Evolutionary conservation across 2,797 vertebrate species (phyloP).

Genomic region (Pagetopsis macropterus): DNA sequence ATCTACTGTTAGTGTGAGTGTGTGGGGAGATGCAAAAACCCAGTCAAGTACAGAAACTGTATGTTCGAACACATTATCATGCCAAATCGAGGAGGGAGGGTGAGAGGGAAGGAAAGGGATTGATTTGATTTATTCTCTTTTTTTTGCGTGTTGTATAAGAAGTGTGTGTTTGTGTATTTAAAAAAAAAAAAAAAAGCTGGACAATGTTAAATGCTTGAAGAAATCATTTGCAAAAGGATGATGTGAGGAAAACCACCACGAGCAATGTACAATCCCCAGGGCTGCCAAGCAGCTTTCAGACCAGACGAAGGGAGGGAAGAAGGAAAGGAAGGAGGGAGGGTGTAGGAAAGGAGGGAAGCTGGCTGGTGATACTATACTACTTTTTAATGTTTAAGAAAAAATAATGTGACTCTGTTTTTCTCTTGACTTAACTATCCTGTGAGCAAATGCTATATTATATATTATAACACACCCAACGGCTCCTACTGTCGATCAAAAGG

Average conservation of each 20-base stretch:
- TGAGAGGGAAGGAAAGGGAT: constrained; percentile 78
- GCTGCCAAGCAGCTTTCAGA: constrained; percentile 79
- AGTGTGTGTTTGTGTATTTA: constrained; percentile 64
- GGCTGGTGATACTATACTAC: constrained; percentile 81
- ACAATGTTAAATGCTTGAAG: constrained; percentile 83
- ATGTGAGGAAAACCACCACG: constrained; percentile 77
- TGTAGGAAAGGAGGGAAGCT: constrained; percentile 66
- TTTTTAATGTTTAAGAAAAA: constrained; percentile 80
- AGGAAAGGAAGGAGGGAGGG: constrained; percentile 35
- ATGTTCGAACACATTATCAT: constrained; percentile 74
- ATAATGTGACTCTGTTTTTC: constrained; percentile 78
- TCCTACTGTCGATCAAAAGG: constrained; percentile 80
- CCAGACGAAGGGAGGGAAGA: constrained; percentile 64
- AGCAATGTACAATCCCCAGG: constrained; percentile 87
- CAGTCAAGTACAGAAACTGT: constrained; percentile 56
- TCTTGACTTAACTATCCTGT: constrained; percentile 81
- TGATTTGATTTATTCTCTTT: constrained; percentile 40
- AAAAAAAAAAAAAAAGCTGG: constrained; percentile 73
- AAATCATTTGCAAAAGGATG: constrained; percentile 72
- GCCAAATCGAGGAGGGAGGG: constrained; percentile 79
- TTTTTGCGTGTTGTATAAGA: constrained; percentile 16
- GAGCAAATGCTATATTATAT: constrained; percentile 76
- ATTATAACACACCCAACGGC: constrained; percentile 73
- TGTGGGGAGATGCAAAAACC: constrained; percentile 43
- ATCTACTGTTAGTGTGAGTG: constrained; percentile 55